phyloP scores from a whole-genome alignment of 2,888 invertebrate species.

The Agrochola lychnidis region DNA sequence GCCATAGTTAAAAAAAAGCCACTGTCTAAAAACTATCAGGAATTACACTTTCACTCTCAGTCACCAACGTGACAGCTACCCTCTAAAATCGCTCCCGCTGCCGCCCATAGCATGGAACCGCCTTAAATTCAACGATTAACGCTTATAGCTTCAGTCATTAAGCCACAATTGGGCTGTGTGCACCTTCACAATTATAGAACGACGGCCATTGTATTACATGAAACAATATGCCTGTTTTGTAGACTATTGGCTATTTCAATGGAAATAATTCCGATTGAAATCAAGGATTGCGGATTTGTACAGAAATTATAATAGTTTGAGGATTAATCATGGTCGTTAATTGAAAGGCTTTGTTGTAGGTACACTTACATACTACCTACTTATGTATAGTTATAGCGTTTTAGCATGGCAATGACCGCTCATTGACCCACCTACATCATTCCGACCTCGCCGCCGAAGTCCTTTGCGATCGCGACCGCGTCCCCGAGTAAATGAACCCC shows the following conservation, averaged over 20 bases:
- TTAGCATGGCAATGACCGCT: too few relatives aligned
- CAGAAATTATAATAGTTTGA: conserved; percentile 36
- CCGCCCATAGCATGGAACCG: conserved; percentile 60
- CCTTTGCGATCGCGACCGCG: too few relatives aligned
- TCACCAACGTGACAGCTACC: conserved; percentile 18
- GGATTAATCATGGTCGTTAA: conserved; percentile 41
- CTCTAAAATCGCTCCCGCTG: conserved; percentile 56
- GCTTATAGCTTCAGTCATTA: conserved; percentile 85
- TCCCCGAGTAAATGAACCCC: too few relatives aligned
- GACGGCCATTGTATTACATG: conserved; percentile 72
- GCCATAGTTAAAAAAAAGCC: too few relatives aligned
- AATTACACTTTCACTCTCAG: conserved; percentile 11
- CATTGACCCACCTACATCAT: too few relatives aligned
- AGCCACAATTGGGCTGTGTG: conserved; percentile 83
- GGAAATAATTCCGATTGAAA: conserved; percentile 59
- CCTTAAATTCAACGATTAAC: conserved; percentile 81
- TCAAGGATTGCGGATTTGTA: conserved; percentile 45
- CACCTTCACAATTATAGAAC: conserved; percentile 79
- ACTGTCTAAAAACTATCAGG: not conserved
- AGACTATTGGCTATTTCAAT: conserved; percentile 52
- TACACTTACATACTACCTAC: not conserved
- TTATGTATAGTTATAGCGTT: too few relatives aligned
- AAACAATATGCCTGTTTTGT: conserved; percentile 59
- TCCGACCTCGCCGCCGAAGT: too few relatives aligned
- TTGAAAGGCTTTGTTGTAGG: conserved; percentile 13